Base-by-base conservation (phyloP, 2,797 vertebrate species). In the Etheostoma perlongum region DNA sequence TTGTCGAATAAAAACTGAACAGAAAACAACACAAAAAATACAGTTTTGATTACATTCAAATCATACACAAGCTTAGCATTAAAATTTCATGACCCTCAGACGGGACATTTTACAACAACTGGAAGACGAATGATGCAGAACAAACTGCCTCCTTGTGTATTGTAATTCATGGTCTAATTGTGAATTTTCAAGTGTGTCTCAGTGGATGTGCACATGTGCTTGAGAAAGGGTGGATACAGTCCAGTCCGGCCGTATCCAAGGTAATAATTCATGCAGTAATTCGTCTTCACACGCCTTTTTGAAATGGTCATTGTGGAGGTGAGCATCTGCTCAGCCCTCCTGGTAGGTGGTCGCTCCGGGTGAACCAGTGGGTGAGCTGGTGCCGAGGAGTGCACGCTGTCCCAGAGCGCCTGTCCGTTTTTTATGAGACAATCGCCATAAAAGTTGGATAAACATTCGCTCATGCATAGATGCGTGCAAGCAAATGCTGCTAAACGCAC, bases 261-360 rank as follows among this genome's bases (percentile, higher is more conserved):
- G 74, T 21, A 74, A 83, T 90, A 89, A 92, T 78, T 91, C 86
- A 80, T 5, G 11, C 52, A 0, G 60, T 86, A 83, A 91, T 89
- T 74, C 13, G 73, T 44, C 65, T 0, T 63, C 86, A 79, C 82
- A 77, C 8, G 78, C 59, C 15, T 72, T 79, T 86, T 75, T 60
- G 42, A 64, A 74, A 84, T 33, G 86, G 83, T 75, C 76, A 71
- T 75, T 21, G 42, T 58, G 71, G 68, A 78, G 83, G 72, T 57
- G 78, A 85, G 69, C 87, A 66, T 87, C 72, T 82, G 80, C 70
- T 55, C 60, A 21, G 67, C 67, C 74, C n/a, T 80, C 83, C 69
- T 58, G 65, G 82, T 92, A 88, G 93, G 91, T 94, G 92, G 90
- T 93, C 92, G 71, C 72, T 52, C 49, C 2, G 82, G 86, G 83